Conservation (phyloP, 2,113 vertebrate genomes). For the Ptilorrhoa leucosticta region DNA sequence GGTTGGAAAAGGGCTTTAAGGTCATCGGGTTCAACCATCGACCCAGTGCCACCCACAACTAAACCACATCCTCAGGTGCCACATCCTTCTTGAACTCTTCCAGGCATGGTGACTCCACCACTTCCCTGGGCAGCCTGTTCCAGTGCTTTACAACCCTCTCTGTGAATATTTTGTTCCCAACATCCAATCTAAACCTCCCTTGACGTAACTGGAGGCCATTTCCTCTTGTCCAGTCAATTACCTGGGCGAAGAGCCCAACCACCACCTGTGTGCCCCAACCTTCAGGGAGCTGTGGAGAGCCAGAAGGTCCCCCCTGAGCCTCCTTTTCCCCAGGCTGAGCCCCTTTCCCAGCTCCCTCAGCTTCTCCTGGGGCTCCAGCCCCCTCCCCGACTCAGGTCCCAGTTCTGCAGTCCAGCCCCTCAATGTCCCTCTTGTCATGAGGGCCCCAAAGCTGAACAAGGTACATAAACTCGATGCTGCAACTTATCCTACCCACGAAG, state of each 20-base stretch:
- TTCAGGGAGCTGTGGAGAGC: background rate
- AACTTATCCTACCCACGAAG: background rate
- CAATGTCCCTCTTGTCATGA: background rate
- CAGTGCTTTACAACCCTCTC: too few relatives aligned
- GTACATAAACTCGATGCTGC: background rate
- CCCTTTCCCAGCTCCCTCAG: background rate
- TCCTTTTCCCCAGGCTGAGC: background rate
- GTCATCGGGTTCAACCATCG: too few relatives aligned
- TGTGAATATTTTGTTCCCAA: fast-evolving
- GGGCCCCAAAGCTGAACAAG: background rate
- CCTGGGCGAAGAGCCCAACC: fast-evolving
- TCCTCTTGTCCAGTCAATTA: background rate
- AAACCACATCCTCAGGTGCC: background rate
- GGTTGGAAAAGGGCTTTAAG: background rate
- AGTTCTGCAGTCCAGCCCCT: background rate
- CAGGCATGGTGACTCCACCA: background rate
- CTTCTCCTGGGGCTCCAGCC: background rate
- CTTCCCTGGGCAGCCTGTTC: background rate
- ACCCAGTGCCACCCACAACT: background rate
- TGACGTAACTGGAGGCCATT: background rate
- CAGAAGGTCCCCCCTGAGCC: fast-evolving
- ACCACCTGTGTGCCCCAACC: background rate
- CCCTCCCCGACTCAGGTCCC: too few relatives aligned
- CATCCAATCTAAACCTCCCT: background rate
- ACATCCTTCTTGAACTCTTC: background rate